Conservation (phyloP, 2,888 invertebrate genomes). For the Drosophila vallismaia region DNA sequence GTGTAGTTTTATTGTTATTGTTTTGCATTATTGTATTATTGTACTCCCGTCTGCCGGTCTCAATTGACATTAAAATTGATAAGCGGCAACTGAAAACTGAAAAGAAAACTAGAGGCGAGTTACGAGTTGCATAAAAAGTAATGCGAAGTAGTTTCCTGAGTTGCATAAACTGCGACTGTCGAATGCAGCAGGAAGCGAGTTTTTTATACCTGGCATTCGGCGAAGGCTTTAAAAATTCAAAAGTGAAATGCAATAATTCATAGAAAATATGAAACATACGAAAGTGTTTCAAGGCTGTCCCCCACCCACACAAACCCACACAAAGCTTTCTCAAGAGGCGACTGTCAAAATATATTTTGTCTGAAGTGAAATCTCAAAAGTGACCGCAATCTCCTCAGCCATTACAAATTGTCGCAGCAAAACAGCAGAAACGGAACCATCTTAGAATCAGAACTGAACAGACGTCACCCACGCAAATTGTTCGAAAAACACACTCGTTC, state of each 20-base stretch:
- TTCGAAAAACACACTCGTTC: slow-evolving; percentile 40
- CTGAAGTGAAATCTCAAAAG: slow-evolving; percentile 33
- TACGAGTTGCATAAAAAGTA: slow-evolving; percentile 77
- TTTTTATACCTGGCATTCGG: slow-evolving; percentile 22
- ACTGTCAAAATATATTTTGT: slow-evolving; percentile 34
- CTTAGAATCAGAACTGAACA: slow-evolving; percentile 24
- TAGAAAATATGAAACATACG: slow-evolving; percentile 29
- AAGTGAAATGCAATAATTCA: slow-evolving; percentile 22
- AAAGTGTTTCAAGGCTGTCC: slow-evolving; percentile 63
- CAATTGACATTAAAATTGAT: slow-evolving; percentile 71
- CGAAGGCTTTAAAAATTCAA: neutral
- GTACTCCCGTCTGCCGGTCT: slow-evolving; percentile 46
- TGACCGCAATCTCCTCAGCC: slow-evolving; percentile 56
- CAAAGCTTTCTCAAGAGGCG: slow-evolving; percentile 51
- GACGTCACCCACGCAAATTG: slow-evolving; percentile 39
- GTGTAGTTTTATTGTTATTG: slow-evolving; percentile 52
- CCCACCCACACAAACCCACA: slow-evolving; percentile 16
- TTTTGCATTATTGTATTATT: slow-evolving; percentile 37
- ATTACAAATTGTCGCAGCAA: slow-evolving; percentile 32
- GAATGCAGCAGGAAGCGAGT: slow-evolving; percentile 71
- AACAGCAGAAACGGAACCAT: neutral
- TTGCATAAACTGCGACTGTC: slow-evolving; percentile 73
- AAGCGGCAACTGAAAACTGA: slow-evolving; percentile 58
- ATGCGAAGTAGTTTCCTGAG: slow-evolving; percentile 70
- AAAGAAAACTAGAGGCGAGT: slow-evolving; percentile 50